These are phyloP conservation scores for Eupeodes corollae DNA, from an alignment of 1,140 invertebrate genomes.

Conservation along the genomic window DNA sequence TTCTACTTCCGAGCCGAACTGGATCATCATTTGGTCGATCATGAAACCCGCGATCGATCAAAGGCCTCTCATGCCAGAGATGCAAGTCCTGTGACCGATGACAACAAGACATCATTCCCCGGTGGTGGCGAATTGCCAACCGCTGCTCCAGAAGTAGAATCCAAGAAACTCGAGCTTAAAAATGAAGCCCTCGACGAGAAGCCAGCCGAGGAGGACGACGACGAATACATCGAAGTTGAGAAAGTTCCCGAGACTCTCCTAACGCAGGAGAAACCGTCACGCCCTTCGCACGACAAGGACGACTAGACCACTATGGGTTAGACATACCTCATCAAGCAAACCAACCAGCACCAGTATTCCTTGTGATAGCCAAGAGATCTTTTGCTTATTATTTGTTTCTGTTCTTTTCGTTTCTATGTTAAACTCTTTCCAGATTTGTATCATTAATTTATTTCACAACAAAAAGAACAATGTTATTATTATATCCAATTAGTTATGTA, in stretches of 20 bases:
- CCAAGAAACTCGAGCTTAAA: conserved; percentile 13
- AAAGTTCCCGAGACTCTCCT: conserved; percentile 13
- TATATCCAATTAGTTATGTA: too few relatives aligned
- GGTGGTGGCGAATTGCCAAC: conserved; percentile 9
- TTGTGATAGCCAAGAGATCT: too few relatives aligned
- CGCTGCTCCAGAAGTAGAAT: neutral
- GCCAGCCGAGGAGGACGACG: conserved; percentile 19
- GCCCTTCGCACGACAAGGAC: too few relatives aligned
- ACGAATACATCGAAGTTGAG: conserved; percentile 37
- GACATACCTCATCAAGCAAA: too few relatives aligned
- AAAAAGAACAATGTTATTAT: too few relatives aligned
- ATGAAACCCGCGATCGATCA: conserved; percentile 11
- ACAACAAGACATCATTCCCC: neutral
- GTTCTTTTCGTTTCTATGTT: too few relatives aligned
- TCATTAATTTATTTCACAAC: too few relatives aligned
- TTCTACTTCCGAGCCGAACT: conserved; percentile 88
- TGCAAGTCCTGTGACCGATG: neutral
- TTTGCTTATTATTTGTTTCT: too few relatives aligned
- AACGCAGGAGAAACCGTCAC: too few relatives aligned
- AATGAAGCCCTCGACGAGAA: conserved; percentile 18
- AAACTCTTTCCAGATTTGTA: too few relatives aligned
- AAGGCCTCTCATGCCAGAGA: neutral
- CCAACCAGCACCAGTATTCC: too few relatives aligned
- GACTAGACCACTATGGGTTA: too few relatives aligned
- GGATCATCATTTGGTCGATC: conserved; percentile 59